Evolutionary conservation across 2,113 vertebrate species (phyloP).

Genomic region (Garra rufa): DNA sequence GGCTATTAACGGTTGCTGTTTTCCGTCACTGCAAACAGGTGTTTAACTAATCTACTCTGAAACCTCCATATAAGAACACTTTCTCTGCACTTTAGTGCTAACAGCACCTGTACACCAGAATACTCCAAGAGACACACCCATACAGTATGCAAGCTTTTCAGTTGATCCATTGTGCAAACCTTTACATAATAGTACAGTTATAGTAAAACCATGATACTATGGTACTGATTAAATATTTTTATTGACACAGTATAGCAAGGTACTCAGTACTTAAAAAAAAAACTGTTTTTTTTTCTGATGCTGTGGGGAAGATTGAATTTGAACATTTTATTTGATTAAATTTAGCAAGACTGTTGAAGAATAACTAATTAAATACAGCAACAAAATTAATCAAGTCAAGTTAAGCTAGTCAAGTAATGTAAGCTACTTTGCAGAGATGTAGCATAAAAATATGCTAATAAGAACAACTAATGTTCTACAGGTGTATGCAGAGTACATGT

Average conservation of each 20-base stretch:
- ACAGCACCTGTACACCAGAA: background rate
- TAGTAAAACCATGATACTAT: background rate
- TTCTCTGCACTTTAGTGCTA: constrained; percentile 40
- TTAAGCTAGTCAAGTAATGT: too few species aligned
- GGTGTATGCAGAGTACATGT: background rate
- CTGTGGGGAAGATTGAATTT: background rate
- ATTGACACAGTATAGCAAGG: background rate
- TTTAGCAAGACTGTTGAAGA: background rate
- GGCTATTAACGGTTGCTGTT: constrained; percentile 72
- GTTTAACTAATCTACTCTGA: constrained; percentile 69
- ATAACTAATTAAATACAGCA: background rate
- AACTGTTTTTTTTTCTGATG: background rate
- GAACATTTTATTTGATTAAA: background rate
- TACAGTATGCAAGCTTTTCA: background rate
- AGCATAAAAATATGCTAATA: too few species aligned
- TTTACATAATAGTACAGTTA: background rate
- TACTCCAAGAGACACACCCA: constrained; percentile 3
- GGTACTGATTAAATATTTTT: background rate
- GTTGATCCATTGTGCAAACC: background rate
- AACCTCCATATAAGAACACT: constrained; percentile 55
- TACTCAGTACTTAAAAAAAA: background rate
- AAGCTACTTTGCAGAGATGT: too few species aligned
- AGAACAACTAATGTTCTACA: background rate
- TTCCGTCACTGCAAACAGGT: constrained; percentile 75
- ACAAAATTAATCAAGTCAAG: too few species aligned